Evolutionary conservation across 1,140 invertebrate genomes (phyloP).

Genomic region (Patella vulgata): DNA sequence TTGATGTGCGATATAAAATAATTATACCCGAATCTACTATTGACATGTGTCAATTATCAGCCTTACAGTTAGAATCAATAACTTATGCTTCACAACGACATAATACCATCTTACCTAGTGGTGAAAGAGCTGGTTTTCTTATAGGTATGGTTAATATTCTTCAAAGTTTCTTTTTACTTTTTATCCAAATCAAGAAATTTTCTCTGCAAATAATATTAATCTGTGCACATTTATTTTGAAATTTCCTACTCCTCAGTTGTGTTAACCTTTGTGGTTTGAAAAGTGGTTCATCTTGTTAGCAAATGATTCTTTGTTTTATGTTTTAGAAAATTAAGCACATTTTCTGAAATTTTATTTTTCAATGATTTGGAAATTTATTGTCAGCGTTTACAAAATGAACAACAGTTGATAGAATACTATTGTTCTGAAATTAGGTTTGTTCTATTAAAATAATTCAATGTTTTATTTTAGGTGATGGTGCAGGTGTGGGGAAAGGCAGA

Average conservation of each 20-base stretch:
- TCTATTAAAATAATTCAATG: slow-evolving; percentile 29
- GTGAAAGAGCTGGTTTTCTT: slow-evolving; percentile 92
- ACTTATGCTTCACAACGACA: slow-evolving; percentile 96
- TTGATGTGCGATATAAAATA: slow-evolving; percentile 91
- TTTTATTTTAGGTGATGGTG: slow-evolving; percentile 84
- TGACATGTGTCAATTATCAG: slow-evolving; percentile 86
- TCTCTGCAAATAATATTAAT: no score
- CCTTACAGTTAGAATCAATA: slow-evolving; percentile 96
- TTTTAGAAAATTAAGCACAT: no score
- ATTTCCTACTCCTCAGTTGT: neutral
- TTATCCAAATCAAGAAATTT: no score
- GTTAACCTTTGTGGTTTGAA: no score
- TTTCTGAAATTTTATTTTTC: neutral
- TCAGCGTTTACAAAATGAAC: no score
- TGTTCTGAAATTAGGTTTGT: no score
- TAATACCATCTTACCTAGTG: slow-evolving; percentile 89
- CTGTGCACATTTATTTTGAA: neutral
- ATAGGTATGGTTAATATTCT: slow-evolving; percentile 74
- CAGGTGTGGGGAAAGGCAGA: slow-evolving; percentile 98
- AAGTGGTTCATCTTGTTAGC: no score
- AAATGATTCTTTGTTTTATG: no score
- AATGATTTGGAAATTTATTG: neutral
- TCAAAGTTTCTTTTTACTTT: no score
- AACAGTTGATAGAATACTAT: no score
- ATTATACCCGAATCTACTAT: slow-evolving; percentile 88